Conservation (phyloP, 2,113 vertebrate species). For the Sigmodon hispidus region DNA sequence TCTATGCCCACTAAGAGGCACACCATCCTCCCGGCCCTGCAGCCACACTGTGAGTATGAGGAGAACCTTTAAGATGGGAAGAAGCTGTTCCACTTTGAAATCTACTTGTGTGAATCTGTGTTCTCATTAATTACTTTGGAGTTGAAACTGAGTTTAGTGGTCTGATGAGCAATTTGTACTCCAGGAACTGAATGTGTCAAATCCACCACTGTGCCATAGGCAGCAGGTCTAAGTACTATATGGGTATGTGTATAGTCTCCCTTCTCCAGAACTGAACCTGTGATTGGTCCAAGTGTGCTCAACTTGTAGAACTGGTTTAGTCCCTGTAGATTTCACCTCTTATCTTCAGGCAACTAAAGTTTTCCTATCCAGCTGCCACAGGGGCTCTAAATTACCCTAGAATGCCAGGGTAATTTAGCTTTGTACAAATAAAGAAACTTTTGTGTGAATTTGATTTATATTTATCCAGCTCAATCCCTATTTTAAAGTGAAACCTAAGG, state of each 20-base stretch:
- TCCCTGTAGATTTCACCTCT: not conserved
- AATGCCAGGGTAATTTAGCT: not conserved
- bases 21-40: not conserved
- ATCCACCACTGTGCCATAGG: not conserved
- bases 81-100: not conserved
- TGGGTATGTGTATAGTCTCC: not conserved
- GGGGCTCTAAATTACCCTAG: not conserved
- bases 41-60: not conserved
- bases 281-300: not conserved
- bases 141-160: not conserved
- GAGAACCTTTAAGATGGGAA: not conserved
- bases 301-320: not conserved
- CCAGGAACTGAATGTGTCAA: too few species aligned
- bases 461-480: not conserved
- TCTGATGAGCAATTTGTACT: not conserved
- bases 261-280: not conserved
- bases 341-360: not conserved
- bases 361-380: not conserved
- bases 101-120: not conserved
- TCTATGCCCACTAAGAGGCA: not conserved
- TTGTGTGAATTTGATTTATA: not conserved
- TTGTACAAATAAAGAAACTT: not conserved
- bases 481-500: conserved; percentile 30
- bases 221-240: not conserved
- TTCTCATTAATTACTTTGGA: not conserved